Percentiles rank a stretch among this genome's conserved stretches.
phyloP scores from a whole-genome alignment of 1,140 invertebrate species.

The Philaenus spumarius region DNA sequence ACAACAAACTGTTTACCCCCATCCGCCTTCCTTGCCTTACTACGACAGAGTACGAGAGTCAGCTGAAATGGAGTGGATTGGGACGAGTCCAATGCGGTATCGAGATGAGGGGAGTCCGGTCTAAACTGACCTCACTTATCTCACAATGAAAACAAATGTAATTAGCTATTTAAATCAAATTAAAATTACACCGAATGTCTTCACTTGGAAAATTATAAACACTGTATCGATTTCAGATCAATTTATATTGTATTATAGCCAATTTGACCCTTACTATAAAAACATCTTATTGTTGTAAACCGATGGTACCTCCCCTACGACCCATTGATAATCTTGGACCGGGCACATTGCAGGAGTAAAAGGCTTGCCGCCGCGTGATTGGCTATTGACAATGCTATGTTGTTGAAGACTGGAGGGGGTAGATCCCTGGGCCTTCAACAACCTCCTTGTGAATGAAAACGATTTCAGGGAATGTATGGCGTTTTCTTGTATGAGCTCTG shows the following conservation, averaged over 20 bases:
- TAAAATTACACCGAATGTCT: not conserved
- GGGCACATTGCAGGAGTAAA: constrained; percentile 46
- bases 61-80: constrained; percentile 46
- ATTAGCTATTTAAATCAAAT: not conserved
- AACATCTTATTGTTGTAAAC: constrained; percentile 12
- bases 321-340: constrained; percentile 53
- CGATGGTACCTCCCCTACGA: constrained; percentile 41
- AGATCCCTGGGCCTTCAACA: constrained; percentile 23
- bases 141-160: constrained; percentile 14
- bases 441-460: constrained; percentile 24
- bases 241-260: constrained; percentile 28
- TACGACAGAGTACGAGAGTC: constrained; percentile 39
- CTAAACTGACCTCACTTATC: not conserved
- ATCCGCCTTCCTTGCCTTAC: constrained; percentile 43
- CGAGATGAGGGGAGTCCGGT: constrained; percentile 38
- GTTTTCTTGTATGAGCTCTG: constrained; percentile 24
- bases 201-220: not conserved
- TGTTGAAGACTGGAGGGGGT: constrained; percentile 18
- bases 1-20: constrained; percentile 42
- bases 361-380: constrained; percentile 29
- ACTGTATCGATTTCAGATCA: constrained; percentile 25
- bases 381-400: constrained; percentile 26
- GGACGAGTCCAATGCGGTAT: constrained; percentile 41
- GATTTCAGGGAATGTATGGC: constrained; percentile 20
- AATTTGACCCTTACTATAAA: not conserved